These are phyloP conservation scores for Thysanoteuthis rhombus DNA, from an alignment of 2,888 invertebrate genomes.

Conservation along the genomic window DNA sequence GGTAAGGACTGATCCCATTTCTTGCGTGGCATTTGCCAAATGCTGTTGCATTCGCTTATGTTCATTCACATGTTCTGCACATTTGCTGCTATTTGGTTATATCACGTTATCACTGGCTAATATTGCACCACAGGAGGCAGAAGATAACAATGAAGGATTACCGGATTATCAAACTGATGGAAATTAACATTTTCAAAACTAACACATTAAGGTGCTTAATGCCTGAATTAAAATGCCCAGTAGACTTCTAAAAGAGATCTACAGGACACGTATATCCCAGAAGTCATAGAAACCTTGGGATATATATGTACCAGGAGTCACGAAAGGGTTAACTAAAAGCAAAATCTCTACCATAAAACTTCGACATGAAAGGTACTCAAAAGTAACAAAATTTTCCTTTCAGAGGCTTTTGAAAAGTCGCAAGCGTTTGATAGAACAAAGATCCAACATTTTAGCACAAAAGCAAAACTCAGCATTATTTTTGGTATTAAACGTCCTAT, in stretches of 20 bases:
- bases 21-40: not conserved
- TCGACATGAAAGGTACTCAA: not conserved
- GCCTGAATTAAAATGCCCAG: too few relatives aligned
- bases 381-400: too few relatives aligned
- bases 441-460: not conserved
- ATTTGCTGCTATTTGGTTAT: not conserved
- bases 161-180: not conserved
- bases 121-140: not conserved
- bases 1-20: not conserved
- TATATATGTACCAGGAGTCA: too few relatives aligned
- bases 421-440: not conserved
- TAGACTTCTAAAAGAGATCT: too few relatives aligned
- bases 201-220: not conserved
- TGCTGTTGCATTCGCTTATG: not conserved
- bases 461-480: not conserved
- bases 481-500: not conserved
- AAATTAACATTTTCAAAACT: not conserved
- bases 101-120: not conserved
- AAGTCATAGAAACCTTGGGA: too few relatives aligned
- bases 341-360: too few relatives aligned
- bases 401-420: too few relatives aligned
- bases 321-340: too few relatives aligned
- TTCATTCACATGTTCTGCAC: not conserved
- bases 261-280: too few relatives aligned
- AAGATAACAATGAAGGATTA: not conserved